Evolutionary conservation across 1,140 invertebrate species (phyloP), one percentile per base, ranked within the genome.

Genomic region (Chymomyza costata): DNA sequence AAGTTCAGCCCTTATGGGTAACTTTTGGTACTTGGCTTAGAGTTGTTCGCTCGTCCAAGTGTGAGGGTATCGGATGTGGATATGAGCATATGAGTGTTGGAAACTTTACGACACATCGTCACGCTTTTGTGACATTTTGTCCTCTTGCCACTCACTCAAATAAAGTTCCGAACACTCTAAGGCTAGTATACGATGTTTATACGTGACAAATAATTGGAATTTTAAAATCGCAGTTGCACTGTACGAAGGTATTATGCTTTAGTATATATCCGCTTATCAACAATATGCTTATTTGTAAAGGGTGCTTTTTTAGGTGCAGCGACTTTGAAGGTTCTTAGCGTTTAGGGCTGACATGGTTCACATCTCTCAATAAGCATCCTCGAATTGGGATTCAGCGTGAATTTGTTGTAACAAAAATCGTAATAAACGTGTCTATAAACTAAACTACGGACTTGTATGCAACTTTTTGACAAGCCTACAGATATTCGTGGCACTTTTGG

Each of bases 91-190:
- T 28, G 48, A 59, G 63, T 59, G 59, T 73, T 57, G 68, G 61
- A 48, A 67, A 82, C 64, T 82, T 82, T 82, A 82, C 76, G 76
- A 82, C 76, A 82, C 70, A 76, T 82, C 76, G 76, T 82, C 76
- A 82, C 76, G 76, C 76, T 82, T 82, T 82, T 76, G 70, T 82
- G 76, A 82, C 76, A 82, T 76, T 82, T 76, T 71, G 78, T 76
- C 76, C 66, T 78, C 80, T 74, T 74, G 54, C 47, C 65, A 69
- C 70, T 78, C 60, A 76, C 8, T 25, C 21, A 78, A 65, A 39
- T 15, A 48, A 38, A 48, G 8, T 3, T 10, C 31, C 18, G 41
- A 14, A 35, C 17, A 41, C 19, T 11, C 19, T n/a, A n/a, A n/a
- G n/a, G n/a, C n/a, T n/a, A n/a, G n/a, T n/a, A n/a, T n/a, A n/a